Percentiles rank a stretch among this genome's conserved stretches.
These are phyloP conservation scores for Melangyna quadrimaculata DNA, from an alignment of 2,888 invertebrate species.

Conservation along the genomic window DNA sequence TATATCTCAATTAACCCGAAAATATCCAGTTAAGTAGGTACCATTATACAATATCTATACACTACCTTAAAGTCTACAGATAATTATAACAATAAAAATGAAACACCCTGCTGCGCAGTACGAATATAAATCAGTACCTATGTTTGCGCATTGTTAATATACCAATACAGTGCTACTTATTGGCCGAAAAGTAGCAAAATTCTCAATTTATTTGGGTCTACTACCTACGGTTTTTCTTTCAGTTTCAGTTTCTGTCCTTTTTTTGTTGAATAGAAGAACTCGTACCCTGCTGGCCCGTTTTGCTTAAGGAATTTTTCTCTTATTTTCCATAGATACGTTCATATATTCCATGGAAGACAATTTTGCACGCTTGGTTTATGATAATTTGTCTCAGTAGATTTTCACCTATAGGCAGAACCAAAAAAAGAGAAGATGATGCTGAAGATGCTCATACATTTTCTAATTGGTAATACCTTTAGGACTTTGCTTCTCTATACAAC, in stretches of 20 bases:
- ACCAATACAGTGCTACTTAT: conserved; percentile 64
- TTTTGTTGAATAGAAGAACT: conserved; percentile 1
- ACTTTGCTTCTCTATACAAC: conserved; percentile 70
- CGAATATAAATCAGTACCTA: not conserved
- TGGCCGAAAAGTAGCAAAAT: conserved; percentile 68
- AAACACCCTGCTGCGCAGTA: conserved; percentile 28
- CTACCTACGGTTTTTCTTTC: conserved; percentile 12
- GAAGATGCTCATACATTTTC: conserved; percentile 73
- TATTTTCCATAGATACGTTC: not conserved
- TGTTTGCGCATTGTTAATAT: conserved; percentile 19
- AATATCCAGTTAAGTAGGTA: conserved; percentile 46
- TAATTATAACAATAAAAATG: conserved; percentile 59
- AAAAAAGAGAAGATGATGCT: not conserved
- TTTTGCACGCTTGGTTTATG: conserved; percentile 63
- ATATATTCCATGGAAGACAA: conserved; percentile 45
- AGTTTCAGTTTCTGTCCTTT: not conserved
- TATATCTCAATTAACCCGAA: conserved; percentile 61
- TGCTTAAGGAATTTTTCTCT: not conserved
- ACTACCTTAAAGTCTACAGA: not conserved
- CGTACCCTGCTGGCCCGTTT: not conserved
- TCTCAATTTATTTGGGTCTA: conserved; percentile 23
- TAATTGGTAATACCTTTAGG: conserved; percentile 77
- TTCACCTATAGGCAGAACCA: not conserved
- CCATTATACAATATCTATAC: not conserved
- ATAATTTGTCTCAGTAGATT: conserved; percentile 50